These are phyloP conservation scores for Sphenopsis melanotis DNA, from an alignment of 2,797 vertebrate genomes.

Conservation along the genomic window DNA sequence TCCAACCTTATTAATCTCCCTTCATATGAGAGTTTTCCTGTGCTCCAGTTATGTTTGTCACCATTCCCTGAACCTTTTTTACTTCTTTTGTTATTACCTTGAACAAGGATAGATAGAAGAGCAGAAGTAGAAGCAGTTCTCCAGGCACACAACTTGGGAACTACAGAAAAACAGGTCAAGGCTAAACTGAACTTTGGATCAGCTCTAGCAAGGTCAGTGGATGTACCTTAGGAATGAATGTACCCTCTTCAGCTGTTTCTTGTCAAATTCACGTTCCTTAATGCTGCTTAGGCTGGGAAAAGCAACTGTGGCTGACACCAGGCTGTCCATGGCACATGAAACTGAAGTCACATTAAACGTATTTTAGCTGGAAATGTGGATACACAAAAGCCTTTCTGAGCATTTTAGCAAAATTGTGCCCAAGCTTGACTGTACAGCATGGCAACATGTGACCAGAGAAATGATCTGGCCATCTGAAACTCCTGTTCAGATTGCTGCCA, in stretches of 20 bases:
- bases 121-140: neutral
- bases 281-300: neutral
- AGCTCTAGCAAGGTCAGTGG: neutral
- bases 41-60: neutral
- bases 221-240: neutral
- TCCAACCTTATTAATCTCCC: neutral
- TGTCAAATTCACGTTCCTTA: neutral
- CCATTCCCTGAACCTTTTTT: neutral
- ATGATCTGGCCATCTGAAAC: neutral
- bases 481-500: neutral
- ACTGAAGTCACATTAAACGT: neutral
- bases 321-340: neutral
- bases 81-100: conserved; percentile 12
- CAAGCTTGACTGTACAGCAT: neutral
- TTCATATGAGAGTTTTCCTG: neutral
- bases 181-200: neutral
- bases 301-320: neutral
- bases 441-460: neutral
- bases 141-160: accelerated
- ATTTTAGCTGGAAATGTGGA: neutral
- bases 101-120: neutral
- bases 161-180: conserved; percentile 28
- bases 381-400: neutral
- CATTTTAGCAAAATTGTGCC: neutral
- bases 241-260: neutral